Conservation (phyloP, 2,888 invertebrate genomes). For the Stenurella melanura region DNA sequence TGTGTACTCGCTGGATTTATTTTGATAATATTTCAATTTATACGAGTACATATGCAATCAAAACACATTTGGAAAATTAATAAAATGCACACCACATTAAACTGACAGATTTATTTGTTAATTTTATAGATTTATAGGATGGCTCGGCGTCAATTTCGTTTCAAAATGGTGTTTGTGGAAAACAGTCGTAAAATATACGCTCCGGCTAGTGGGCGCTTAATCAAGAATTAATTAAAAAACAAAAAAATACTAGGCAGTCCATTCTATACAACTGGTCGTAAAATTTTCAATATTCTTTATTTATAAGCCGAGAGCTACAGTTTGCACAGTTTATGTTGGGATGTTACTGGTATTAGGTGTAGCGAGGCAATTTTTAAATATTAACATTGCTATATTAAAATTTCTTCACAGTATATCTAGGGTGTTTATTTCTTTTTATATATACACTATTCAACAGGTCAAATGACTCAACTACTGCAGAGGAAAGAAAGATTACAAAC, state of each 20-base stretch:
- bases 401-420: not conserved
- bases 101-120: conserved; percentile 60
- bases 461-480: too few relatives aligned
- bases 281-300: conserved; percentile 15
- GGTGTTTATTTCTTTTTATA: too few relatives aligned
- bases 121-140: conserved; percentile 53
- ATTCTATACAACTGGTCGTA: conserved; percentile 6
- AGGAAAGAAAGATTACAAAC: too few relatives aligned
- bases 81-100: conserved; percentile 59
- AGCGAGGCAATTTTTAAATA: too few relatives aligned
- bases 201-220: conserved; percentile 21
- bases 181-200: conserved; percentile 36
- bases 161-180: conserved; percentile 31
- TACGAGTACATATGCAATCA: conserved; percentile 39
- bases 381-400: not conserved
- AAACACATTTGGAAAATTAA: conserved; percentile 55
- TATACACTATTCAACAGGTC: too few relatives aligned
- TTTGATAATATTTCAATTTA: conserved; percentile 50
- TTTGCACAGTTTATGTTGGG: not conserved
- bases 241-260: conserved; percentile 13
- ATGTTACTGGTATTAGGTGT: too few relatives aligned
- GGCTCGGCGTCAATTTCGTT: conserved; percentile 34
- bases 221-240: conserved; percentile 40
- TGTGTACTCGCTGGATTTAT: conserved; percentile 22
- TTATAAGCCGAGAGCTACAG: not conserved